Conservation (phyloP, 2,888 invertebrate genomes). For the Aricia artaxerxes region DNA sequence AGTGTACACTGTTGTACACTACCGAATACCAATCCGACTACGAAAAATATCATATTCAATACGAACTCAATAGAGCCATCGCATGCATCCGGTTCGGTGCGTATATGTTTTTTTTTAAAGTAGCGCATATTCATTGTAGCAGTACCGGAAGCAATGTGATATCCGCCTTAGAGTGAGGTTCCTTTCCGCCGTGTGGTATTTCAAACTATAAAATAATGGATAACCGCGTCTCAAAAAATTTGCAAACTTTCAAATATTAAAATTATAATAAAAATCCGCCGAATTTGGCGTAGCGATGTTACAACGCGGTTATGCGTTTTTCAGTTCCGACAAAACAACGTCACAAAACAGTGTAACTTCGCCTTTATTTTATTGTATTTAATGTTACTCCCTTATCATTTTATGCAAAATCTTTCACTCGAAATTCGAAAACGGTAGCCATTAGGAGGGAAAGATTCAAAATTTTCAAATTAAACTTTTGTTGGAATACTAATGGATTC, state of each 20-base stretch:
- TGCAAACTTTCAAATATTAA: too few species aligned
- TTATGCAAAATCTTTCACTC: slow-evolving; percentile 21
- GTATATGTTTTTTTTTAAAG: too few species aligned
- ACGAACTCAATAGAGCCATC: background rate
- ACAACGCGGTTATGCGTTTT: background rate
- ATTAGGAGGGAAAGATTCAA: slow-evolving; percentile 11
- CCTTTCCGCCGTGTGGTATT: too few species aligned
- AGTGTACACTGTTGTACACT: too few species aligned
- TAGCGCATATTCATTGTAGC: background rate
- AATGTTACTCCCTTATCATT: slow-evolving; percentile 21
- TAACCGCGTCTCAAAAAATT: too few species aligned
- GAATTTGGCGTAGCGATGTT: too few species aligned
- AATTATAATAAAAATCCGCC: too few species aligned
- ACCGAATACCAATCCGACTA: too few species aligned
- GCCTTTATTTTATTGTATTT: slow-evolving; percentile 15
- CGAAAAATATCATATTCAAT: background rate
- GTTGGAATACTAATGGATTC: slow-evolving; percentile 12
- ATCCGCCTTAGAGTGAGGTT: background rate
- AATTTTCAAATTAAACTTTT: slow-evolving; percentile 13
- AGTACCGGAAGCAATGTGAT: background rate
- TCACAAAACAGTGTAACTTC: background rate
- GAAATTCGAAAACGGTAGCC: slow-evolving; percentile 22
- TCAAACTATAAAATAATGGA: too few species aligned
- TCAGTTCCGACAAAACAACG: background rate
- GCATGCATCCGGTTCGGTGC: background rate